Conservation (phyloP, 2,797 vertebrate genomes). For the Pipistrellus pygmaeus region DNA sequence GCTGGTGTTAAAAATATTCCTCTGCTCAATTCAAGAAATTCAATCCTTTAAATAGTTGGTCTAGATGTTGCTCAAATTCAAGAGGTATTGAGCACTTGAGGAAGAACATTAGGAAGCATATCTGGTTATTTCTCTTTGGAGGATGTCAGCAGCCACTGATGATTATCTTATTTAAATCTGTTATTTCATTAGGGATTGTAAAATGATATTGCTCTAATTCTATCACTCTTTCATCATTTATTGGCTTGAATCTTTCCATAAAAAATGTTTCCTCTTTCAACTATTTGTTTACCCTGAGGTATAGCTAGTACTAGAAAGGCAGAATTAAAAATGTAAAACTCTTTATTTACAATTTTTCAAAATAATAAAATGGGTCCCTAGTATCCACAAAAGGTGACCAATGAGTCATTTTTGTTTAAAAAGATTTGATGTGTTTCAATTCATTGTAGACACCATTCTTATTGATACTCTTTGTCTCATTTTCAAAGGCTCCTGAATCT, state of each 20-base stretch:
- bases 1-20: not conserved
- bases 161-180: not conserved
- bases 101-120: not conserved
- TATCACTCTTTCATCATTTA: not conserved
- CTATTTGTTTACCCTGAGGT: not conserved
- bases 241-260: not conserved
- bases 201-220: not conserved
- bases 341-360: not conserved
- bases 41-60: not conserved
- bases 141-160: not conserved
- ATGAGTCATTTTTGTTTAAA: not conserved
- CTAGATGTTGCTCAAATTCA: not conserved
- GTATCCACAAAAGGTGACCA: not conserved
- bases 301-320: not conserved
- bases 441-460: not conserved
- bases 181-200: conserved; percentile 8
- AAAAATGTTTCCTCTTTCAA: not conserved
- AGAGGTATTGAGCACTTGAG: not conserved
- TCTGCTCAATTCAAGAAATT: no score
- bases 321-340: not conserved
- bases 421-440: not conserved
- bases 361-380: not conserved
- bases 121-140: not conserved
- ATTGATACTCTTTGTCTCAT: not conserved
- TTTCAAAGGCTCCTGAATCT: not conserved